Evolutionary conservation across 1,140 invertebrate genomes (phyloP).

Genomic region (Lepidotrigona ventralis): DNA sequence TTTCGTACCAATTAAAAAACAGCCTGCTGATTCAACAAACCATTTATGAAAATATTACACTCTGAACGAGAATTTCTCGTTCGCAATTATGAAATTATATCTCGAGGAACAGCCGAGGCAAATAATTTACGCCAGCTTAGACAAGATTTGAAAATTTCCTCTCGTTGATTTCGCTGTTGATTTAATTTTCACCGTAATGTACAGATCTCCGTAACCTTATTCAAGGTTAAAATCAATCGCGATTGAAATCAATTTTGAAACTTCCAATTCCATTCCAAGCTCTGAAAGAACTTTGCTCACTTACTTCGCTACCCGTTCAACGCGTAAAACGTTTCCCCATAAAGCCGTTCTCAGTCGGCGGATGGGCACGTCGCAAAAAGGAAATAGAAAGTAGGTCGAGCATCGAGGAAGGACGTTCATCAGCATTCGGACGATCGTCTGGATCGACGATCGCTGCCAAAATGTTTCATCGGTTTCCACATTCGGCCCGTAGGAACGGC

Average conservation of each 20-base stretch:
- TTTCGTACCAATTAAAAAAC: not conserved
- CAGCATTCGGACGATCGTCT: slow-evolving; percentile 34
- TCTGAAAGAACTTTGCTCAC: not conserved
- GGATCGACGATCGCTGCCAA: slow-evolving; percentile 30
- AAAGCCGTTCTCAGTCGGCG: slow-evolving; percentile 44
- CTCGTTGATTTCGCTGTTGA: too few species aligned
- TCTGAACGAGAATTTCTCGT: not conserved
- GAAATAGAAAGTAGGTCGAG: not conserved
- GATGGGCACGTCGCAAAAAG: slow-evolving; percentile 41
- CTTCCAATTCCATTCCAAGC: too few species aligned
- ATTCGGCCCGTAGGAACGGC: not conserved
- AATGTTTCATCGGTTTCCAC: not conserved
- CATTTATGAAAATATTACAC: too few species aligned
- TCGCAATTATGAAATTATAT: not conserved
- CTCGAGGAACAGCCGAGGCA: not conserved
- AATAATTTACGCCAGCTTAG: not conserved
- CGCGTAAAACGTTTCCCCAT: slow-evolving; percentile 49
- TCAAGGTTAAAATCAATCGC: too few species aligned
- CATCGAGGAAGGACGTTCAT: slow-evolving; percentile 24
- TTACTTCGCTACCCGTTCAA: slow-evolving; percentile 10
- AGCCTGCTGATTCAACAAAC: not conserved
- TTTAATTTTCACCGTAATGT: too few species aligned
- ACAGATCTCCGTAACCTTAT: too few species aligned
- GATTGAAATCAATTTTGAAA: too few species aligned
- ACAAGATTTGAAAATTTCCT: too few species aligned